phyloP scores from a whole-genome alignment of 2,113 vertebrate species.

The Phylloscopus trochilus region DNA sequence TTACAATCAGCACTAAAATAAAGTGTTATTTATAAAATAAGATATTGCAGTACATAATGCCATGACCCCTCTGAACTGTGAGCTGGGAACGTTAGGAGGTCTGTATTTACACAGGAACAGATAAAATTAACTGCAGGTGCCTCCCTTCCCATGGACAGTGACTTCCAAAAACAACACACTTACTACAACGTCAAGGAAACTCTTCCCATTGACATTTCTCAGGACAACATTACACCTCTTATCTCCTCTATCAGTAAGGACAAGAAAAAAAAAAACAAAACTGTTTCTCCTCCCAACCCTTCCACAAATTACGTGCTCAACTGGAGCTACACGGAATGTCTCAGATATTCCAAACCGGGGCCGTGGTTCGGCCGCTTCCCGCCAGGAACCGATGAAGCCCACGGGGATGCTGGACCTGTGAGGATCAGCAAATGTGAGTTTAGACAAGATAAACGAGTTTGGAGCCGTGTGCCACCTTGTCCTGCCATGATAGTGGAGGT shows the following conservation, averaged over 20 bases:
- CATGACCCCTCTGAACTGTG: background rate
- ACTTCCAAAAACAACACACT: slow-evolving; percentile 53
- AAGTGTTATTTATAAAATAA: slow-evolving; percentile 55
- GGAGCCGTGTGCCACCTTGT: background rate
- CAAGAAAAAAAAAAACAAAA: background rate
- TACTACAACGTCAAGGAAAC: background rate
- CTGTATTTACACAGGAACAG: slow-evolving; percentile 11
- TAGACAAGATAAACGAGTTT: background rate
- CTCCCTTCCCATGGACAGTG: slow-evolving; percentile 52
- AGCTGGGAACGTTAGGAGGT: slow-evolving; percentile 12
- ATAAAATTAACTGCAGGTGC: slow-evolving; percentile 59
- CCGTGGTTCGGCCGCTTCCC: background rate
- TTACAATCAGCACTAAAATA: slow-evolving; percentile 47
- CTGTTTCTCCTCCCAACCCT: background rate
- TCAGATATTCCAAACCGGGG: background rate
- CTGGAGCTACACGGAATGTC: background rate
- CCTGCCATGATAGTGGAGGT: background rate
- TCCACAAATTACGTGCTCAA: background rate
- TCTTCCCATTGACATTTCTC: background rate
- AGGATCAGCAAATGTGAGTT: background rate
- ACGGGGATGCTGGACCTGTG: background rate
- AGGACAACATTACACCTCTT: background rate
- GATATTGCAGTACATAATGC: slow-evolving; percentile 16
- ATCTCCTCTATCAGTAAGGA: background rate
- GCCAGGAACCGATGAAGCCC: background rate